Percentiles rank a stretch among this genome's conserved stretches.
These are phyloP conservation scores for Slavum lentiscoides DNA, from an alignment of 2,888 invertebrate genomes.

Conservation along the genomic window DNA sequence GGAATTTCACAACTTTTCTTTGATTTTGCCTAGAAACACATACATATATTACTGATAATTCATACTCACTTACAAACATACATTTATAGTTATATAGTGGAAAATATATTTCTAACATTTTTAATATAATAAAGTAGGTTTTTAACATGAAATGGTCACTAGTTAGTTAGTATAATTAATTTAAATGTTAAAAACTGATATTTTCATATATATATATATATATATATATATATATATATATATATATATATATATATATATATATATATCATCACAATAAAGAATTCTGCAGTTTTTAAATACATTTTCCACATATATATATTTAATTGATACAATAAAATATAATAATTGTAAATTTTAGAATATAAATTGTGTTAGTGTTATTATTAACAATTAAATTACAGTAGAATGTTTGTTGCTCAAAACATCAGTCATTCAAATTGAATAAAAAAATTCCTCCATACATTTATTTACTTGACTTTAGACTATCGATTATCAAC, in stretches of 20 bases:
- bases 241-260: no score
- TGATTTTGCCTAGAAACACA: conserved; percentile 24
- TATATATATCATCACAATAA: background rate
- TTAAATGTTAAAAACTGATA: background rate
- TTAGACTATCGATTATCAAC: background rate
- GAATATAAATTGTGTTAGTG: background rate
- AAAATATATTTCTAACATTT: no score
- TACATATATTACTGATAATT: background rate
- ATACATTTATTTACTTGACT: no score
- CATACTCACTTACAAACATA: no score
- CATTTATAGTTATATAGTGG: no score
- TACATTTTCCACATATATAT: background rate
- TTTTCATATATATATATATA: no score
- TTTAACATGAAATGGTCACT: no score
- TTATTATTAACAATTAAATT: background rate
- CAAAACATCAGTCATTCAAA: background rate
- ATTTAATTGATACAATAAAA: no score
- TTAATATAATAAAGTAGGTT: no score
- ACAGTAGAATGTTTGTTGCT: background rate
- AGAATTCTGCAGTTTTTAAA: background rate
- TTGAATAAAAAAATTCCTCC: no score
- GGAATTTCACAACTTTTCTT: background rate
- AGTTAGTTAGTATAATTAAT: background rate
- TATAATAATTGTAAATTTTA: background rate
- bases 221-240: no score